Evolutionary conservation across 2,888 invertebrate genomes (phyloP).

Genomic region (Phasia obesa): DNA sequence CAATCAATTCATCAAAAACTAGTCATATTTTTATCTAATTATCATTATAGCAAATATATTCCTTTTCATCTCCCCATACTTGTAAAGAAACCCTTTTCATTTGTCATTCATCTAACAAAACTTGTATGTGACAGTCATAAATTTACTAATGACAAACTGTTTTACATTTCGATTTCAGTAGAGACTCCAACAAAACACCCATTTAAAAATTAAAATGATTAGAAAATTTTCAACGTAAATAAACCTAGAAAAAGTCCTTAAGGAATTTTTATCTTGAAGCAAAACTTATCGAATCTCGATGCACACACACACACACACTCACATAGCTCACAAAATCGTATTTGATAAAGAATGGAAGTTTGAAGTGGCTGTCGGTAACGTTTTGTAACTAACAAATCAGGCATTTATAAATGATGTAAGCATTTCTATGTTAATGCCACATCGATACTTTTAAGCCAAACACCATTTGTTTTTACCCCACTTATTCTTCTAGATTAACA

Average conservation of each 20-base stretch:
- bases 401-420: slow-evolving; percentile 82
- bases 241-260: slow-evolving; percentile 59
- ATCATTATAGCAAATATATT: neutral
- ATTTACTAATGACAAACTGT: slow-evolving; percentile 78
- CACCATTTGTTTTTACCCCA: slow-evolving; percentile 59
- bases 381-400: slow-evolving; percentile 82
- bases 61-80: neutral
- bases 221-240: slow-evolving; percentile 30
- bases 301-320: neutral
- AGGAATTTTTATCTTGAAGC: slow-evolving; percentile 52
- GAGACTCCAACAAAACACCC: slow-evolving; percentile 60
- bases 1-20: slow-evolving; percentile 47
- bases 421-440: slow-evolving; percentile 71
- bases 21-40: slow-evolving; percentile 11
- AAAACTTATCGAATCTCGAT: slow-evolving; percentile 70
- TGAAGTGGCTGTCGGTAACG: slow-evolving; percentile 72
- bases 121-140: slow-evolving; percentile 73
- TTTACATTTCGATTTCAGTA: slow-evolving; percentile 76
- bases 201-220: slow-evolving; percentile 50
- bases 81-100: slow-evolving; percentile 74
- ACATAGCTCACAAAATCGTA: slow-evolving; percentile 2
- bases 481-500: slow-evolving; percentile 6
- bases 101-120: slow-evolving; percentile 75
- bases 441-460: slow-evolving; percentile 56
- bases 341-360: slow-evolving; percentile 24